phyloP scores from a whole-genome alignment of 2,113 vertebrate genomes.

The Apistogramma diplotaenia region DNA sequence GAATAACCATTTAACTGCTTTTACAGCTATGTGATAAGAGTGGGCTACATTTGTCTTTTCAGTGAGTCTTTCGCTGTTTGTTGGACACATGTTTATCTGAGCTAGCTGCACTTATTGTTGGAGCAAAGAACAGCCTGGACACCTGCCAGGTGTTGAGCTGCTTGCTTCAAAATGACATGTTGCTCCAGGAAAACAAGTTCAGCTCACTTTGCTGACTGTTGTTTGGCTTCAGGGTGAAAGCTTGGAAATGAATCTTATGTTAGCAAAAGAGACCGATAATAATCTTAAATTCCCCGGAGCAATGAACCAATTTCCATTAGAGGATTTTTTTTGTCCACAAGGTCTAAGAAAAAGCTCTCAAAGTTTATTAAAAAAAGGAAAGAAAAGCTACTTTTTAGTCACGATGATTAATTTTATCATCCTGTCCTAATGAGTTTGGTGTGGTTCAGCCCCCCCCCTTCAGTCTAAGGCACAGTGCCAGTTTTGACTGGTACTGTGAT shows the following conservation, averaged over 20 bases:
- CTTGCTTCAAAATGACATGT: conserved; percentile 18
- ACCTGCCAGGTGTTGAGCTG: conserved; percentile 17
- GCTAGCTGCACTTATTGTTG: conserved; percentile 20
- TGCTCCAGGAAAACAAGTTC: conserved; percentile 23
- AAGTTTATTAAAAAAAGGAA: neutral
- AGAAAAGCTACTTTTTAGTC: neutral
- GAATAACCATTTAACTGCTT: neutral
- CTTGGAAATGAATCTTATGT: conserved; percentile 8
- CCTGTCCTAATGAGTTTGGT: neutral
- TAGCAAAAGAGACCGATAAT: conserved; percentile 3
- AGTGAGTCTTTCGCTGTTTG: conserved; percentile 9
- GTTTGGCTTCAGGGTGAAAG: neutral
- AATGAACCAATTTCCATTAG: neutral
- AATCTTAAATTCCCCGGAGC: neutral
- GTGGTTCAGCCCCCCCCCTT: neutral
- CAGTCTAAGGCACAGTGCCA: too few relatives aligned
- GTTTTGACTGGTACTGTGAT: neutral
- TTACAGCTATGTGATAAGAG: neutral
- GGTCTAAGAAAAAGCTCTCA: neutral
- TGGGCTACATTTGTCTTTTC: conserved; percentile 13
- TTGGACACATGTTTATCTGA: conserved; percentile 33
- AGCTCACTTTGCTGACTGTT: conserved; percentile 3
- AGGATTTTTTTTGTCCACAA: neutral
- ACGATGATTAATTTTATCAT: neutral
- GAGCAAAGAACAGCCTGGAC: conserved; percentile 17